Percentiles rank a stretch among this genome's conserved stretches.
phyloP scores from a whole-genome alignment of 2,797 vertebrate genomes.

The Propithecus deckenii region DNA sequence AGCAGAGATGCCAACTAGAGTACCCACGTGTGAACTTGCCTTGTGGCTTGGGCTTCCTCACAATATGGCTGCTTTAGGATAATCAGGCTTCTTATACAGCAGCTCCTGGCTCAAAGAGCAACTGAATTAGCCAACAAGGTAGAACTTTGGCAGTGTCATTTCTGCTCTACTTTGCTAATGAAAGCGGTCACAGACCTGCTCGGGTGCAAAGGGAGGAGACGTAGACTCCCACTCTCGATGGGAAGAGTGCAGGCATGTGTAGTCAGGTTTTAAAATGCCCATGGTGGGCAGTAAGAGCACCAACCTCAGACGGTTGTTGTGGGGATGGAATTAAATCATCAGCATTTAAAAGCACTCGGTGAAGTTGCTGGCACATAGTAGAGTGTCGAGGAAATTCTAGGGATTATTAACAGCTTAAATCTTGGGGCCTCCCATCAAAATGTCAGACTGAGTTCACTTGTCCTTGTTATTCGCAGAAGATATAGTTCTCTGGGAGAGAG shows the following conservation, averaged over 20 bases:
- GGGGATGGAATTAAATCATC: not conserved
- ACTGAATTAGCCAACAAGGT: not conserved
- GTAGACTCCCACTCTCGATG: not conserved
- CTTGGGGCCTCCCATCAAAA: not conserved
- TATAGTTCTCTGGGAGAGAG: not conserved
- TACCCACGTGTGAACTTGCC: fast-evolving
- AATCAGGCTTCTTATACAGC: not conserved
- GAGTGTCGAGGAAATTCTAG: not conserved
- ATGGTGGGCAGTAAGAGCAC: not conserved
- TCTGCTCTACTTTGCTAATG: not conserved
- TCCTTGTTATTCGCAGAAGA: not conserved
- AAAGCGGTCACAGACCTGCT: not conserved
- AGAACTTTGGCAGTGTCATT: too few species aligned
- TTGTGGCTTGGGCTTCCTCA: not conserved
- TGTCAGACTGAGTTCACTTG: not conserved
- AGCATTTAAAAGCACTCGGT: not conserved
- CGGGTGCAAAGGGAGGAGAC: not conserved
- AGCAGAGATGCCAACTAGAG: not conserved
- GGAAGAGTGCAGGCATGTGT: not conserved
- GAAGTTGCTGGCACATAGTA: not conserved
- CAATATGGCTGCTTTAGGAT: not conserved
- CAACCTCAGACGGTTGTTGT: not conserved
- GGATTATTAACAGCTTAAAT: not conserved
- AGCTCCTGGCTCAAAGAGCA: not conserved
- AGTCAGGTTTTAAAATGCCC: not conserved